phyloP scores from a whole-genome alignment of 2,888 invertebrate genomes.

The Caenorhabditis japonica region DNA sequence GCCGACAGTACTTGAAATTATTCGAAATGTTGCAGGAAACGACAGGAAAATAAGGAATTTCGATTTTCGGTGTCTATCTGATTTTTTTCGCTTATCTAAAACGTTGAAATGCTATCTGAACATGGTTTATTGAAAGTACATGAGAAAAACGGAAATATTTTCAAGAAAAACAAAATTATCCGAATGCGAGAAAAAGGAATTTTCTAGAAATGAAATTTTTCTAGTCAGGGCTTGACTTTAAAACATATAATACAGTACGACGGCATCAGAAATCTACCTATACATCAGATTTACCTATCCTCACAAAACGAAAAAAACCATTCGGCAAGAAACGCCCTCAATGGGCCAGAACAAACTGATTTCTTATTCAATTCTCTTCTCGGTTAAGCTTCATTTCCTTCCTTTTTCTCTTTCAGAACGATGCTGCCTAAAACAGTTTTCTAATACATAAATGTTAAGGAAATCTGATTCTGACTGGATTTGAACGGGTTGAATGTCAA shows the following conservation, averaged over 20 bases:
- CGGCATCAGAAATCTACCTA: neutral
- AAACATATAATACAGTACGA: neutral
- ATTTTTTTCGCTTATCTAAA: too few relatives aligned
- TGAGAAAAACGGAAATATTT: too few relatives aligned
- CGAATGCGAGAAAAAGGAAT: too few relatives aligned
- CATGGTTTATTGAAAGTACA: too few relatives aligned
- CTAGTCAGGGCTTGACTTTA: neutral
- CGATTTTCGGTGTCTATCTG: too few relatives aligned
- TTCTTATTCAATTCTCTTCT: neutral
- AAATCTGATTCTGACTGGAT: neutral
- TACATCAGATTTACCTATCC: neutral
- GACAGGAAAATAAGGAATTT: too few relatives aligned
- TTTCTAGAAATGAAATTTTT: too few relatives aligned
- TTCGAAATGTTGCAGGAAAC: too few relatives aligned
- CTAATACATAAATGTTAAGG: neutral
- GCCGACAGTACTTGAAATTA: too few relatives aligned
- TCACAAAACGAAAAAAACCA: neutral
- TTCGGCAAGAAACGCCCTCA: too few relatives aligned
- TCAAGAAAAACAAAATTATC: too few relatives aligned
- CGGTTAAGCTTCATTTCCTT: slow-evolving; percentile 3
- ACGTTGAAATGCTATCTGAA: too few relatives aligned
- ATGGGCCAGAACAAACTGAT: neutral
- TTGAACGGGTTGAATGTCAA: neutral
- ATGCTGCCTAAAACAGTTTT: neutral
- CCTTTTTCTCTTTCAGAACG: neutral